Base-by-base conservation (phyloP, 2,113 vertebrate genomes). In the Salvelinus alpinus region DNA sequence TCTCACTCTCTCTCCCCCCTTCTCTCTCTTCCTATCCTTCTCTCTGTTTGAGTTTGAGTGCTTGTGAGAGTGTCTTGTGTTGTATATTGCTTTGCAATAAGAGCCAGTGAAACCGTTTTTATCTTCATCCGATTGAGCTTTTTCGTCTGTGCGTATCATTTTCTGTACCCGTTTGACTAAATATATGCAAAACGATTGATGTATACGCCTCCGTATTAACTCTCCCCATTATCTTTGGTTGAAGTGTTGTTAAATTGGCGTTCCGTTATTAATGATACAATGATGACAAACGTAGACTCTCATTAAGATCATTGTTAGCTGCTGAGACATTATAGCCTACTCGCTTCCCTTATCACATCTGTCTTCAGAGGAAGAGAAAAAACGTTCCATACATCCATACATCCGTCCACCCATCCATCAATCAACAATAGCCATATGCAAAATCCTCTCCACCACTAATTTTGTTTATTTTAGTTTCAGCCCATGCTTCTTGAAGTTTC, bases 401-500 rank as follows among this genome's bases (percentile, higher is more conserved):
- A 78, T 80, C 70, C 47, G 51, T 64, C 51, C 64, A 38, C 72
- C 44, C 51, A 69, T 72, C 60, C 68, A 38, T 72, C 44, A 51
- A 69, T 80, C 77, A 25, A 54, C 60, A 54, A 69, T 57, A n/a
- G 18, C 16, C 20, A 44, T 44, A 44, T 44, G 38, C 38, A 44
- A 44, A 44, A 44, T 44, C 2, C n/a, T 65, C 31, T 60, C 24
- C 75, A 27, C 57, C 24, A 27, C 59, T 62, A 38, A 34, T 47
- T 24, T 24, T 11, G 57, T 60, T 74, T 57, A 6, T 27, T 68
- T 65, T 31, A 5, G 20, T 64, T 38, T 62, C n/a, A 24, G n/a
- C n/a, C 18, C 59, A 68, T 18, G 16, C 88, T 83, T 84, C 84
- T 84, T 82, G 84, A 84, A 86, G 89, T 87, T 89, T 75, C 86